These are phyloP conservation scores for Tiliacea aurago DNA, from an alignment of 2,888 invertebrate genomes.

Conservation along the genomic window DNA sequence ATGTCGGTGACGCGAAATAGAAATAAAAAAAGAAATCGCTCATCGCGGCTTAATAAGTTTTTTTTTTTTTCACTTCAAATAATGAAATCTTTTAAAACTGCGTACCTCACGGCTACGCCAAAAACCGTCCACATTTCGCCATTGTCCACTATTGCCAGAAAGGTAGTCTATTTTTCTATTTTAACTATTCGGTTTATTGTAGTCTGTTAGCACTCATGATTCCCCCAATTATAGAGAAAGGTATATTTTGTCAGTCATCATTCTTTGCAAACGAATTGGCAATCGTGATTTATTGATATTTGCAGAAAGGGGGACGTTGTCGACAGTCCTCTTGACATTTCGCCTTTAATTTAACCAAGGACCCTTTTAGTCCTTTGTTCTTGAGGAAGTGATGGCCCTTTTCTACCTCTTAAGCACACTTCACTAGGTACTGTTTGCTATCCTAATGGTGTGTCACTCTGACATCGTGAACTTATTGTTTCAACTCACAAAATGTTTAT, in stretches of 20 bases:
- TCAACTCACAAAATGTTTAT: not conserved
- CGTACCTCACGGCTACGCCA: not conserved
- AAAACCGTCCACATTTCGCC: not conserved
- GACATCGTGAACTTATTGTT: not conserved
- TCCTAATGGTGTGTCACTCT: not conserved
- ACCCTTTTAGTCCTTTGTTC: slow-evolving; percentile 2
- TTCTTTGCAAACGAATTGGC: not conserved
- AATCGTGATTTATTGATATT: slow-evolving; percentile 3
- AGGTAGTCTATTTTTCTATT: no score
- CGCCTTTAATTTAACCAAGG: slow-evolving; percentile 12
- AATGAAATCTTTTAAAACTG: not conserved
- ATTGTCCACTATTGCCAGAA: not conserved
- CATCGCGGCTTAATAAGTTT: no score
- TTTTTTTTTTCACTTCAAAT: no score
- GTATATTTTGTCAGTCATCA: not conserved
- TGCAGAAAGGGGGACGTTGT: not conserved
- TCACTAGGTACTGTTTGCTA: not conserved
- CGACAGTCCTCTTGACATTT: slow-evolving; percentile 21
- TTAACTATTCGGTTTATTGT: not conserved
- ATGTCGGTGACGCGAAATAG: no score
- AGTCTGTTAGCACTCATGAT: not conserved
- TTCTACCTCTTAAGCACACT: not conserved
- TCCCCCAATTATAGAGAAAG: not conserved
- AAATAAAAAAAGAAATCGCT: no score
- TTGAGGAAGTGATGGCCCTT: slow-evolving; percentile 7